Evolutionary conservation across 2,888 invertebrate genomes (phyloP).

Genomic region (Bibio marci): DNA sequence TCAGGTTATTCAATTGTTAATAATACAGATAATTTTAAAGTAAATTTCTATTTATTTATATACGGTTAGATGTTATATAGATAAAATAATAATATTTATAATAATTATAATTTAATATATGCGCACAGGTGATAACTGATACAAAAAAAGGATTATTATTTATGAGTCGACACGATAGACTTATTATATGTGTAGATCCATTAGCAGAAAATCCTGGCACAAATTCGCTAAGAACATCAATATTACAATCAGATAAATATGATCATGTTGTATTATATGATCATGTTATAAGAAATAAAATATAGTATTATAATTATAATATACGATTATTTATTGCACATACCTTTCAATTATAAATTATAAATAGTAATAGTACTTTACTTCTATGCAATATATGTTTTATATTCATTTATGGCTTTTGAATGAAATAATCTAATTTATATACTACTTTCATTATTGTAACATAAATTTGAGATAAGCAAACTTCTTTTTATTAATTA

Average conservation of each 20-base stretch:
- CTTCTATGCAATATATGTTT: no score
- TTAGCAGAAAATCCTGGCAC: conserved; percentile 37
- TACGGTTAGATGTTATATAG: no score
- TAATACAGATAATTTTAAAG: conserved; percentile 60
- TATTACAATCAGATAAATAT: conserved; percentile 43
- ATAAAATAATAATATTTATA: not conserved
- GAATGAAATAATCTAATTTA: no score
- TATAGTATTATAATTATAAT: conserved; percentile 19
- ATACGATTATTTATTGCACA: no score
- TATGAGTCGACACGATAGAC: conserved; percentile 64
- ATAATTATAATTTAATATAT: not conserved
- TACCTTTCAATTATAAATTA: no score
- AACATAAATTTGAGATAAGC: no score
- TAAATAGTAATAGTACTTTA: no score
- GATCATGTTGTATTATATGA: conserved; percentile 65
- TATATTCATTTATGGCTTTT: no score
- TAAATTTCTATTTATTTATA: conserved; percentile 21
- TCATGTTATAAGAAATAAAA: conserved; percentile 49
- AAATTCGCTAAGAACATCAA: conserved; percentile 44
- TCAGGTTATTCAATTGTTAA: conserved; percentile 51
- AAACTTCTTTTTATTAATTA: no score
- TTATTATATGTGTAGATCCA: conserved; percentile 57
- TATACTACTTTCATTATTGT: no score
- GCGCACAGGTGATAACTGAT: conserved; percentile 48
- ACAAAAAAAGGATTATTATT: conserved; percentile 56